Evolutionary conservation across 2,797 vertebrate genomes (phyloP).

Genomic region (Botia kubotai): DNA sequence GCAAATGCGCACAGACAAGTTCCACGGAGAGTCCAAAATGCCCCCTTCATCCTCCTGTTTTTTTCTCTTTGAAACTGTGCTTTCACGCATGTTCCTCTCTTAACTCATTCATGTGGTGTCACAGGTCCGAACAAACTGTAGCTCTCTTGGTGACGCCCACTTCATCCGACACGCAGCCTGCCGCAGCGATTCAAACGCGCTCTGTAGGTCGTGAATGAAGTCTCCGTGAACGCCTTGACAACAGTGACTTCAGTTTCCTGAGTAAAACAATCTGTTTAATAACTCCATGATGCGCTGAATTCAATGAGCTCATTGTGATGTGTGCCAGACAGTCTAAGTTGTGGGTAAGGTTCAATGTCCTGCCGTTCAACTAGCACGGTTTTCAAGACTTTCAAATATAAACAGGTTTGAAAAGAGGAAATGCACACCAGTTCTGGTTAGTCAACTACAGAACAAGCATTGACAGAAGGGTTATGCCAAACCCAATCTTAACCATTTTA

Average conservation of each 20-base stretch:
- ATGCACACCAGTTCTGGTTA: constrained; percentile 2
- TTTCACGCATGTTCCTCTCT: constrained; percentile 48
- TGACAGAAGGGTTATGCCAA: background rate
- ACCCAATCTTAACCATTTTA: background rate
- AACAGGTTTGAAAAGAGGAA: constrained; percentile 4
- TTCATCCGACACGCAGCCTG: constrained; percentile 49
- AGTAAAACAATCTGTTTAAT: constrained; percentile 9
- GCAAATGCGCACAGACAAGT: constrained; percentile 24
- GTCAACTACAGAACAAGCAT: background rate
- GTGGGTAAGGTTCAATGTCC: background rate
- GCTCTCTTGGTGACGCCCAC: constrained; percentile 64
- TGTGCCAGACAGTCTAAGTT: background rate
- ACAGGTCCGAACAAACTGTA: constrained; percentile 51
- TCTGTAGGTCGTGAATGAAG: constrained; percentile 60
- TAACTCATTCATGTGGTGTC: constrained; percentile 65
- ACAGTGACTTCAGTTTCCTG: constrained; percentile 29
- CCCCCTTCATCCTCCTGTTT: constrained; percentile 37
- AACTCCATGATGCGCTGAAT: constrained; percentile 7
- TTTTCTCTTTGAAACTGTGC: constrained; percentile 29
- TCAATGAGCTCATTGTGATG: constrained; percentile 27
- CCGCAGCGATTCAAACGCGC: constrained; percentile 59
- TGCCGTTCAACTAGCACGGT: background rate
- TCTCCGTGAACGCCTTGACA: constrained; percentile 49
- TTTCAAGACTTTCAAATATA: constrained; percentile 5
- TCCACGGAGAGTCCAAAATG: constrained; percentile 22